These are phyloP conservation scores for Cataglyphis livida DNA, from an alignment of 2,888 invertebrate species.

Conservation along the genomic window DNA sequence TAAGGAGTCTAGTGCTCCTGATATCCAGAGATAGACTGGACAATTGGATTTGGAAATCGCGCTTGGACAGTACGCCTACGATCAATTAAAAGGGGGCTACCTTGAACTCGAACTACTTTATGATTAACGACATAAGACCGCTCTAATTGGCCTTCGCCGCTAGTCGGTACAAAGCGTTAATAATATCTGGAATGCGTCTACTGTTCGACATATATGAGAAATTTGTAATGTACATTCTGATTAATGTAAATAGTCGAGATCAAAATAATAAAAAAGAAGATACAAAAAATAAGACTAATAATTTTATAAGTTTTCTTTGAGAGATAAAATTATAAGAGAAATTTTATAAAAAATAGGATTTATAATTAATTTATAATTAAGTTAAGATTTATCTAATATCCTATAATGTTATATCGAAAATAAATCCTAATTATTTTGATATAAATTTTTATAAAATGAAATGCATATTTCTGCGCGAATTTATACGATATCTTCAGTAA, in stretches of 20 bases:
- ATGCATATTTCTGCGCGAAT: neutral
- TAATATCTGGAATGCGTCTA: slow-evolving; percentile 48
- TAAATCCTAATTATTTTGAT: neutral
- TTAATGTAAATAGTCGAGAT: neutral
- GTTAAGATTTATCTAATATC: neutral
- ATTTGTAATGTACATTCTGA: slow-evolving; percentile 30
- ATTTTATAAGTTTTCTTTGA: neutral
- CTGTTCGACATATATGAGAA: slow-evolving; percentile 8
- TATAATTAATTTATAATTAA: neutral
- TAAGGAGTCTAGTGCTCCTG: slow-evolving; percentile 47
- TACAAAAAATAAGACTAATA: neutral
- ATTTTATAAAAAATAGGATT: neutral
- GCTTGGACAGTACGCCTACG: slow-evolving; percentile 64
- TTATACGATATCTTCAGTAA: neutral
- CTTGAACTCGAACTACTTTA: slow-evolving; percentile 67
- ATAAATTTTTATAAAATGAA: neutral
- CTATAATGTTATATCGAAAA: neutral
- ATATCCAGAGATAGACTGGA: slow-evolving; percentile 45
- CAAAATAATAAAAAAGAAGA: neutral
- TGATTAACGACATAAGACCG: slow-evolving; percentile 61
- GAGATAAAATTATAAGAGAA: neutral
- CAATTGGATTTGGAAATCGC: slow-evolving; percentile 67
- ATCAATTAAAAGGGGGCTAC: slow-evolving; percentile 51
- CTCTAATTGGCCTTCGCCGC: slow-evolving; percentile 66
- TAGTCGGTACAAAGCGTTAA: slow-evolving; percentile 47